Evolutionary conservation across 2,797 vertebrate genomes (phyloP), one percentile per base, ranked within the genome.

Genomic region (Ctenopoma kingsleyae): DNA sequence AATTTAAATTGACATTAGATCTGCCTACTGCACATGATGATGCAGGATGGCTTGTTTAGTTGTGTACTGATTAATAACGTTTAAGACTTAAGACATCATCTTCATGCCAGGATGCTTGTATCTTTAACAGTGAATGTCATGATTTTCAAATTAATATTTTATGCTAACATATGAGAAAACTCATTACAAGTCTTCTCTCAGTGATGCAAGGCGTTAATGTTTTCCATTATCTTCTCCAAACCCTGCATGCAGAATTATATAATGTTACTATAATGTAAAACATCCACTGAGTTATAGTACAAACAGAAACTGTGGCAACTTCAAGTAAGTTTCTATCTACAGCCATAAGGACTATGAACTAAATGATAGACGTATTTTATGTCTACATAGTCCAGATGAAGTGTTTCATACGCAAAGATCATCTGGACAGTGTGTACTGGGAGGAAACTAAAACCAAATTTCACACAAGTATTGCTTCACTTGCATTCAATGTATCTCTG

Each of bases 241-340:
- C 67, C 55, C 55, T 56, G 49, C 89, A 87, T 92, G 90, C 82
- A 89, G 77, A 67, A 58, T 40, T 87, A 82, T 87, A 91, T 82
- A 84, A 84, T 76, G 83, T 89, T 85, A 78, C 81, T 85, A 85
- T 81, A 78, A 63, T 78, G 71, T 88, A 89, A 88, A 89, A 92
- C 82, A 91, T 88, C 86, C 85, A 87, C 88, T 90, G 85, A 83
- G 76, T 86, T 91, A 91, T 90, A 85, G 66, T 88, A 91, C 82
- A 92, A 91, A 92, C 72, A 81, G 85, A 89, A 89, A 83, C 76
- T 80, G 84, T 85, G 81, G 82, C 61, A 75, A 89, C 78, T 92
- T 93, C 91, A 93, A 94, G 93, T 94, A 93, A 76, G 82, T 90
- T 84, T 87, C 71, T 92, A 92, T 93, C 76, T 91, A 91, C 87